Evolutionary conservation across 2,113 vertebrate genomes (phyloP).

Genomic region (Tetraodon nigroviridis): DNA sequence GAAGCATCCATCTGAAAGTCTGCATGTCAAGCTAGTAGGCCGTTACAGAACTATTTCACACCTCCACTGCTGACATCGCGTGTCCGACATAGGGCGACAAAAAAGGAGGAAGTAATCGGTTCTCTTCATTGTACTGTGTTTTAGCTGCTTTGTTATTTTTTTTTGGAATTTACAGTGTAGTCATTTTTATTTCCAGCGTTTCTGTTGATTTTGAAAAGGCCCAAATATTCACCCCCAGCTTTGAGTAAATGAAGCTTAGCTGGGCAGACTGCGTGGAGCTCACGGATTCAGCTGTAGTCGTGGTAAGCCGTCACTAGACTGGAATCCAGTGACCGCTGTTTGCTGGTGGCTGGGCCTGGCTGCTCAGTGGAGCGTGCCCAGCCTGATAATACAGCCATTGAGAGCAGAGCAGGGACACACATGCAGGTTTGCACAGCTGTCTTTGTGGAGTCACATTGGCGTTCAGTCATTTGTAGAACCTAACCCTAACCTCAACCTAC

Average conservation of each 20-base stretch:
- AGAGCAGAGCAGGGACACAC: conserved; percentile 44
- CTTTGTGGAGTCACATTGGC: no score
- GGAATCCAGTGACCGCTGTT: conserved; percentile 67
- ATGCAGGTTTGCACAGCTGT: not conserved
- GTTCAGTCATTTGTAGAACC: no score
- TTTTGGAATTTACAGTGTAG: no score
- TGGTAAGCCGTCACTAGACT: conserved; percentile 64
- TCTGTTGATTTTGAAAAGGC: not conserved
- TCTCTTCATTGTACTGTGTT: no score
- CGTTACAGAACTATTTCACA: not conserved
- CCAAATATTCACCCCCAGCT: conserved; percentile 30
- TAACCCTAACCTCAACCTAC: no score
- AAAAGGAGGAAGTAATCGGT: not conserved
- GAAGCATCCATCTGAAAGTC: no score
- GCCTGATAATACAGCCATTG: conserved; percentile 70
- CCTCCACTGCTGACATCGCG: not conserved
- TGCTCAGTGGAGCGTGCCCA: conserved; percentile 61
- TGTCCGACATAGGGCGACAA: not conserved
- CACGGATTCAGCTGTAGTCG: conserved; percentile 66
- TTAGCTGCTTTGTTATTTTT: no score
- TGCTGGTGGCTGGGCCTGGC: conserved; percentile 61
- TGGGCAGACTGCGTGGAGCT: conserved; percentile 46
- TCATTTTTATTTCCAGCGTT: not conserved
- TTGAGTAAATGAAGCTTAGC: conserved; percentile 49
- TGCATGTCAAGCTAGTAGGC: no score